A percentile compares a stretch with the other conserved stretches of the same genome.
phyloP scores from a whole-genome alignment of 2,113 vertebrate species.

The Channa argus region DNA sequence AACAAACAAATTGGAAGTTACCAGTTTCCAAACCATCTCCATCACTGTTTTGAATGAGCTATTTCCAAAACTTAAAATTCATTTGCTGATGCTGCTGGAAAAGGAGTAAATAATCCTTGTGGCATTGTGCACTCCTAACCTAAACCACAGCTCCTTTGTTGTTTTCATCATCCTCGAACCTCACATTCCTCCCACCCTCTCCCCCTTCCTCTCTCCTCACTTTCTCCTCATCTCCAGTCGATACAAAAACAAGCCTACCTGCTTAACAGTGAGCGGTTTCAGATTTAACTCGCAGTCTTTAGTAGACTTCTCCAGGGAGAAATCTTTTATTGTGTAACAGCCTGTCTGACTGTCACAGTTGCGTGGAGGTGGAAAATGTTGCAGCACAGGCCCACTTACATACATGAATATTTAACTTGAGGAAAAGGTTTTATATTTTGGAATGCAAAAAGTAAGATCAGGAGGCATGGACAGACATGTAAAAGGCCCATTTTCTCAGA shows the following conservation, averaged over 20 bases:
- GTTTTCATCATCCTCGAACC: constrained; percentile 53
- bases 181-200: constrained; percentile 14
- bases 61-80: constrained; percentile 19
- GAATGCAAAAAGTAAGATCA: constrained; percentile 48
- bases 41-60: no score
- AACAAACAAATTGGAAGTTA: not conserved
- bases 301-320: constrained; percentile 61
- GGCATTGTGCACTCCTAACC: constrained; percentile 63
- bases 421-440: no score
- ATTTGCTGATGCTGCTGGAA: constrained; percentile 29
- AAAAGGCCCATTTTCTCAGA: no score
- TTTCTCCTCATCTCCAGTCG: constrained; percentile 34
- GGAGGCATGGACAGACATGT: no score
- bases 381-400: constrained; percentile 46
- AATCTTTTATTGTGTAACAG: constrained; percentile 77
- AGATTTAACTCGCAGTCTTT: constrained; percentile 72
- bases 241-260: constrained; percentile 56
- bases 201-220: constrained; percentile 40
- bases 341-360: constrained; percentile 71
- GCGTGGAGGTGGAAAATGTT: constrained; percentile 73
- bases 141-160: constrained; percentile 64
- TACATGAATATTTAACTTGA: constrained; percentile 75
- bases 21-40: constrained; percentile 6
- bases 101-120: constrained; percentile 39
- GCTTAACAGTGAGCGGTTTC: constrained; percentile 69